Percentiles rank a stretch among this genome's conserved stretches.
phyloP scores from a whole-genome alignment of 2,797 vertebrate species.

The Myoxocephalus aenaeus region DNA sequence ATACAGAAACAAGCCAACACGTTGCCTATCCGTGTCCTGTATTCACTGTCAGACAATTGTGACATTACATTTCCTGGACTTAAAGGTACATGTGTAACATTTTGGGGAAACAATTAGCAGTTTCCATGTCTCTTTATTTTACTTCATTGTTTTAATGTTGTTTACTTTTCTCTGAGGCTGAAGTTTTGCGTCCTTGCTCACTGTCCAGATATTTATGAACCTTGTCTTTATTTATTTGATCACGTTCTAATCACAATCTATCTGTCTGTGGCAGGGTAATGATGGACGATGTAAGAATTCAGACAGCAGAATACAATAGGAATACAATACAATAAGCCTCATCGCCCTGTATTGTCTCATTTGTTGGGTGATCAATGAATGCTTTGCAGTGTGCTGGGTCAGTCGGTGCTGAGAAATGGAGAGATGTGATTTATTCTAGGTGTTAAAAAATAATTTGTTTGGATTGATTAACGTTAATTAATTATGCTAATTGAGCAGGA shows the following conservation, averaged over 20 bases:
- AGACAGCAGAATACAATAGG: conserved; percentile 63
- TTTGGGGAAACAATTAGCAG: background rate
- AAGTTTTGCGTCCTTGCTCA: background rate
- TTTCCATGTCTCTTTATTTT: background rate
- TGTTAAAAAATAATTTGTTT: conserved; percentile 88
- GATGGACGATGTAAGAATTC: conserved; percentile 57
- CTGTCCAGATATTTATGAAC: background rate
- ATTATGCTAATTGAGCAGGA: conserved; percentile 89
- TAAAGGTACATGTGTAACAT: background rate
- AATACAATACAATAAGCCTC: conserved; percentile 81
- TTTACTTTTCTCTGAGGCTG: background rate
- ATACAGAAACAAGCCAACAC: background rate
- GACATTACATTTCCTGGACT: background rate
- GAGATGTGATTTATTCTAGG: conserved; percentile 88
- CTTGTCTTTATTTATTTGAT: conserved; percentile 9
- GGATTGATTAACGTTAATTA: conserved; percentile 90
- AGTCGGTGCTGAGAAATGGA: conserved; percentile 73
- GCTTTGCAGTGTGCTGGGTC: conserved; percentile 75
- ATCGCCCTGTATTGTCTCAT: conserved; percentile 79
- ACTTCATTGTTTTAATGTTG: background rate
- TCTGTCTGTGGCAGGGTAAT: conserved; percentile 39
- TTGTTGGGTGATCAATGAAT: conserved; percentile 86
- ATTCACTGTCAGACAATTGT: background rate
- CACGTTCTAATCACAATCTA: conserved; percentile 41
- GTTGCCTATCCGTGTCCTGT: background rate